These are phyloP conservation scores for Drosophila neocordata DNA, from an alignment of 1,140 invertebrate genomes.

Conservation along the genomic window DNA sequence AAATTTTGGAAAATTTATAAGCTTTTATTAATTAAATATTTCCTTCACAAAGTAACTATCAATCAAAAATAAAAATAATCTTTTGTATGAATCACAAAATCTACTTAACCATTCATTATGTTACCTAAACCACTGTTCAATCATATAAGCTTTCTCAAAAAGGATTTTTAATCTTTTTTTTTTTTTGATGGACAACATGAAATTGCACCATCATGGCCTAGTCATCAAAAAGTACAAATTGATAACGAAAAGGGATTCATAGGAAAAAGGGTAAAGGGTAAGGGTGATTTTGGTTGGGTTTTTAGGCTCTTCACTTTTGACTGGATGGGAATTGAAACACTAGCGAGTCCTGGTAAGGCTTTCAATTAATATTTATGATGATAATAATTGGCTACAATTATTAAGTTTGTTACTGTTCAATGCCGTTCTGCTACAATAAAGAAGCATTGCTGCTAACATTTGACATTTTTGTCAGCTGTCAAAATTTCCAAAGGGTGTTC, in stretches of 20 bases:
- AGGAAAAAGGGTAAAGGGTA: not conserved
- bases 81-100: too few relatives aligned
- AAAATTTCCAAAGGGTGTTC: conserved; percentile 56
- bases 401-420: conserved; percentile 33
- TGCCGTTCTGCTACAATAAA: conserved; percentile 14
- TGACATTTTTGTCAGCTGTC: conserved; percentile 57
- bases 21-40: too few relatives aligned
- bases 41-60: too few relatives aligned
- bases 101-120: too few relatives aligned
- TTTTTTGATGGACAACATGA: conserved; percentile 30
- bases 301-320: not conserved
- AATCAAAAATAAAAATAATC: too few relatives aligned
- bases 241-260: conserved; percentile 8
- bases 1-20: too few relatives aligned
- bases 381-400: conserved; percentile 63
- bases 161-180: conserved; percentile 8
- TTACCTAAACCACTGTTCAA: too few relatives aligned
- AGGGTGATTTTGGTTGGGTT: too few relatives aligned
- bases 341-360: conserved; percentile 13
- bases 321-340: conserved; percentile 30
- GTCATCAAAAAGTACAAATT: conserved; percentile 37
- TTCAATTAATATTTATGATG: conserved; percentile 73
- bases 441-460: conserved; percentile 38
- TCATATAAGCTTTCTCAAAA: too few relatives aligned
- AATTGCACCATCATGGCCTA: conserved; percentile 50